A percentile compares a stretch with the other conserved stretches of the same genome.
Conservation (phyloP, 2,113 vertebrate species). For the Clarias gariepinus region DNA sequence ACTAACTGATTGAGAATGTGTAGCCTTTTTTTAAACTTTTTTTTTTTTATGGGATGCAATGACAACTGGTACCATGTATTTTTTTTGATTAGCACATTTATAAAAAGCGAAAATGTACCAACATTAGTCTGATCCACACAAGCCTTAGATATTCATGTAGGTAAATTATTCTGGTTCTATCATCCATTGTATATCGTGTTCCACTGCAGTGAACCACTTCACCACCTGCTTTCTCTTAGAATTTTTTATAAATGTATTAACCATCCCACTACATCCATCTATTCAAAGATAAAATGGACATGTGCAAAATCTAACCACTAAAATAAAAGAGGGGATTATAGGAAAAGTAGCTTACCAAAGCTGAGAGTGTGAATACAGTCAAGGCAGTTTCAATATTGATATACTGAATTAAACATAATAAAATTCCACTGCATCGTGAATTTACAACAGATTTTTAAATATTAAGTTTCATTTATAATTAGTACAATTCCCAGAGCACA, state of each 20-base stretch:
- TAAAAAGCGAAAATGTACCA: background rate
- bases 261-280: background rate
- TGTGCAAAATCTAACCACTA: slow-evolving; percentile 14
- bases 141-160: background rate
- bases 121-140: background rate
- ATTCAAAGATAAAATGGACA: background rate
- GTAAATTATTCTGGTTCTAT: background rate
- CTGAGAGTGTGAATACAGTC: background rate
- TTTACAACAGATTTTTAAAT: background rate
- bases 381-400: background rate
- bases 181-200: background rate
- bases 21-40: background rate
- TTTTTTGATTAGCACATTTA: background rate
- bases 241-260: background rate
- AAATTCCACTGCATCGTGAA: background rate
- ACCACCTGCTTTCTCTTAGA: background rate
- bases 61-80: background rate
- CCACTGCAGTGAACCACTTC: background rate
- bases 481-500: background rate
- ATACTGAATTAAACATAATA: background rate
- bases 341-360: slow-evolving; percentile 38
- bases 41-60: background rate
- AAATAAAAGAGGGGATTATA: slow-evolving; percentile 26
- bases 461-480: background rate
- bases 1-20: background rate